Evolutionary conservation across 1,140 invertebrate genomes (phyloP), one percentile per base, ranked within the genome.

Genomic region (Acyrthosiphon pisum): DNA sequence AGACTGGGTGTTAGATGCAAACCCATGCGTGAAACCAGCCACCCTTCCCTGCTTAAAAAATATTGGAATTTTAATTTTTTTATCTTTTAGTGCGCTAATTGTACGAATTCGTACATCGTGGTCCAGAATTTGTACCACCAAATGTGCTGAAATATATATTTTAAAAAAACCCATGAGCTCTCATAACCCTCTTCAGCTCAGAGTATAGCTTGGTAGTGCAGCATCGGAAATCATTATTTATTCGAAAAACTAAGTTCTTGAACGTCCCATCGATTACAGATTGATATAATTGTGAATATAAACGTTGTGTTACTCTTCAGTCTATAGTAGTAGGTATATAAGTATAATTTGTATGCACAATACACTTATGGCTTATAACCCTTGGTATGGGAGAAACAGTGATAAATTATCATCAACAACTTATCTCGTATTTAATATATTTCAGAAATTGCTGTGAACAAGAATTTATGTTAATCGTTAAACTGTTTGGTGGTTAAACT

Each of bases 141-240:
- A 50, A 50, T 14, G 2, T 50, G 18, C 48, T 50, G 11, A 48
- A 14, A 48, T 48, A 48, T 8, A 48, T 48, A 48, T 48, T 48
- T 1, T 18, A 11, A 48, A 48, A 48, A 14, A 18, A 11, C 11
- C 46, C 18, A 18, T 50, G 48, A n/a, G n/a, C n/a, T n/a, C n/a
- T n/a, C n/a, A n/a, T n/a, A n/a, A n/a, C n/a, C n/a, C 84, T 86
- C 84, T 46, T 86, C 41, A 44, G 84, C 46, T 86, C 37, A 35
- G 84, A 4, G 41, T 86, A 41, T 41, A 86, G 84, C 44, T 46
- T 46, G 44, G 9, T 46, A 46, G 44, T 46, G 2, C 9, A 46
- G 44, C 44, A 46, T 46, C 84, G 84, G 84, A 86, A 86, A 86
- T 86, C 41, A 86, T 46, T 86, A 86, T 46, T 86, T 86, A 14